These are phyloP conservation scores for Cyanoramphus novaezelandiae DNA, from an alignment of 2,113 vertebrate species.

Conservation along the genomic window DNA sequence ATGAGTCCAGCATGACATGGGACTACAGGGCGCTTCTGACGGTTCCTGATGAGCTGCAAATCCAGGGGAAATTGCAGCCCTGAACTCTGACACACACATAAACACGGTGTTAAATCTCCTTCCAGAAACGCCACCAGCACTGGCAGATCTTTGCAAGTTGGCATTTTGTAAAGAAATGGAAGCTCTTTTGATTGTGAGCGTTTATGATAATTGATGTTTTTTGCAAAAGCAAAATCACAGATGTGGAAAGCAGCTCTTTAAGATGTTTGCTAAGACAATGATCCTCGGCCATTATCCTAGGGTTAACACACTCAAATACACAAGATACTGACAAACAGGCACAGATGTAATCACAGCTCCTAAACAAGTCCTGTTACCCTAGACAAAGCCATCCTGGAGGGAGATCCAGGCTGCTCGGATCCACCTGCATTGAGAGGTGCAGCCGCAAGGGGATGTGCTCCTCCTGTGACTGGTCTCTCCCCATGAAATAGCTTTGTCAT, in stretches of 20 bases:
- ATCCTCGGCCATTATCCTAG: neutral
- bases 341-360: neutral
- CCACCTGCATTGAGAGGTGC: neutral
- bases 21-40: neutral
- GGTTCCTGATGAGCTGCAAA: neutral
- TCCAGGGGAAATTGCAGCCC: neutral
- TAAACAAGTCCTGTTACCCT: accelerated
- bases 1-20: accelerated
- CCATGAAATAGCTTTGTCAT: neutral
- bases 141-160: neutral
- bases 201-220: neutral
- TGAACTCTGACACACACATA: neutral
- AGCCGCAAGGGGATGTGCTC: accelerated
- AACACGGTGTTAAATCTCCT: neutral
- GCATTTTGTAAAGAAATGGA: neutral
- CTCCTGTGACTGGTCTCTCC: neutral
- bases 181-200: neutral
- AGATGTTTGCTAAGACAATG: accelerated
- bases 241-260: neutral
- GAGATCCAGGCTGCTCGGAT: neutral
- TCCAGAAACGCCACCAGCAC: neutral
- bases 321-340: neutral
- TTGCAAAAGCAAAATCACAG: neutral
- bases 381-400: neutral
- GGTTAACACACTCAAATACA: neutral